Percentiles rank a stretch among this genome's conserved stretches.
Conservation (phyloP, 2,113 vertebrate species). For the Lampris megalopsis region DNA sequence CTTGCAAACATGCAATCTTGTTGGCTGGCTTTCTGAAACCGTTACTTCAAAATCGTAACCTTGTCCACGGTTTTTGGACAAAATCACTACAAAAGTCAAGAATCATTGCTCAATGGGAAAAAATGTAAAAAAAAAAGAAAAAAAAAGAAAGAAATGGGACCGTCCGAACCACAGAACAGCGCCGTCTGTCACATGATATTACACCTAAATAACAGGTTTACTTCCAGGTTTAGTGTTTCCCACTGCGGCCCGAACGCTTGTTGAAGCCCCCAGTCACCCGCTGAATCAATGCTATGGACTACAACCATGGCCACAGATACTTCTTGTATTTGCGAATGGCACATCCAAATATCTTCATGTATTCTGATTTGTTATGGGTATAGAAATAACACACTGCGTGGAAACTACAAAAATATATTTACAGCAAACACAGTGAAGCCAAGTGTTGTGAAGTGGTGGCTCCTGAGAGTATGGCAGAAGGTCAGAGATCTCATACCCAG, state of each 20-base stretch:
- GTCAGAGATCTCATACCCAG: neutral
- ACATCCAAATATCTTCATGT: slow-evolving; percentile 4
- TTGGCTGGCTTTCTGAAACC: neutral
- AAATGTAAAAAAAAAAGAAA: slow-evolving; percentile 42
- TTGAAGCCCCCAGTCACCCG: neutral
- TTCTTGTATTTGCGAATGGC: neutral
- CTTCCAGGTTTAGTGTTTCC: slow-evolving; percentile 45
- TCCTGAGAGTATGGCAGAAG: neutral
- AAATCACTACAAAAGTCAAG: neutral
- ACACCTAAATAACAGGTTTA: slow-evolving; percentile 33
- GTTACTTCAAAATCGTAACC: slow-evolving; percentile 3
- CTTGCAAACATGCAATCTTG: neutral
- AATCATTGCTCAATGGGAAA: neutral
- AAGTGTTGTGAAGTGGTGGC: neutral
- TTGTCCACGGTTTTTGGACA: slow-evolving; percentile 12
- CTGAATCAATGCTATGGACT: slow-evolving; percentile 7
- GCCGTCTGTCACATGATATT: slow-evolving; percentile 16
- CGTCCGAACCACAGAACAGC: neutral
- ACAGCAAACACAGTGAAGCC: neutral
- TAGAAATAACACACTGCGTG: neutral
- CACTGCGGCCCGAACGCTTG: slow-evolving; percentile 11
- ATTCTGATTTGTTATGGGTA: neutral
- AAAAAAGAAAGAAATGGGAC: slow-evolving; percentile 42
- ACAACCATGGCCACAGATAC: slow-evolving; percentile 35
- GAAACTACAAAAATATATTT: neutral